phyloP scores from a whole-genome alignment of 2,888 invertebrate species.

The Augochlorella aurata region DNA sequence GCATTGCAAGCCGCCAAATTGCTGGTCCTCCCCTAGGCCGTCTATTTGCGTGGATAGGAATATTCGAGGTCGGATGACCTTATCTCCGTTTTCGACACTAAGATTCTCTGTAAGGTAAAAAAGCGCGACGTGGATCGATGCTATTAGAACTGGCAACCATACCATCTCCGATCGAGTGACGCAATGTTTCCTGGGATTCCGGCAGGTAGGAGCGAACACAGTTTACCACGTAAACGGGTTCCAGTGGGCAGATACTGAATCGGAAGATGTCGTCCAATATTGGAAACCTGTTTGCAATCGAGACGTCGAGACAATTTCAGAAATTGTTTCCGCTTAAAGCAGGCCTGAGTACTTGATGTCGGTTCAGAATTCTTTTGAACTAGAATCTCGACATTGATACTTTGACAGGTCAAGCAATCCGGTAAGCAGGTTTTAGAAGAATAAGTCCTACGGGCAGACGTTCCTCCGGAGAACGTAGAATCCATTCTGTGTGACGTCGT shows the following conservation, averaged over 20 bases:
- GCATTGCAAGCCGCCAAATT: slow-evolving; percentile 70
- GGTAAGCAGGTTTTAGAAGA: background rate
- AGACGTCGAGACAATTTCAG: background rate
- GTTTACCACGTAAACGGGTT: slow-evolving; percentile 76
- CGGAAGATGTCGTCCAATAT: slow-evolving; percentile 75
- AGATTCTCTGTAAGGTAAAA: background rate
- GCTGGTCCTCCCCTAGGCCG: slow-evolving; percentile 63
- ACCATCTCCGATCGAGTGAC: slow-evolving; percentile 11
- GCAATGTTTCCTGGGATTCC: background rate
- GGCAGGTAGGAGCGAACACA: slow-evolving; percentile 43
- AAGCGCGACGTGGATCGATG: too few species aligned
- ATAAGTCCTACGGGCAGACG: slow-evolving; percentile 70
- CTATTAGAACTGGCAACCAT: background rate
- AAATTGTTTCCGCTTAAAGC: background rate
- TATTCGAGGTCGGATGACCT: slow-evolving; percentile 36
- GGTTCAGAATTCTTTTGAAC: background rate
- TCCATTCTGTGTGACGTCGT: slow-evolving; percentile 84
- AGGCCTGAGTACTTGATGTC: background rate
- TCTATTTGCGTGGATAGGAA: slow-evolving; percentile 57
- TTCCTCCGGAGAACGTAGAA: slow-evolving; percentile 75
- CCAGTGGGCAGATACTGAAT: slow-evolving; percentile 71
- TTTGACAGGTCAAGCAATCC: background rate
- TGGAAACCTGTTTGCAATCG: slow-evolving; percentile 69
- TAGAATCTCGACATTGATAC: too few species aligned
- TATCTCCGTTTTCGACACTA: background rate